Evolutionary conservation across 2,113 vertebrate genomes (phyloP).

Genomic region (Tragelaphus buxtoni): DNA sequence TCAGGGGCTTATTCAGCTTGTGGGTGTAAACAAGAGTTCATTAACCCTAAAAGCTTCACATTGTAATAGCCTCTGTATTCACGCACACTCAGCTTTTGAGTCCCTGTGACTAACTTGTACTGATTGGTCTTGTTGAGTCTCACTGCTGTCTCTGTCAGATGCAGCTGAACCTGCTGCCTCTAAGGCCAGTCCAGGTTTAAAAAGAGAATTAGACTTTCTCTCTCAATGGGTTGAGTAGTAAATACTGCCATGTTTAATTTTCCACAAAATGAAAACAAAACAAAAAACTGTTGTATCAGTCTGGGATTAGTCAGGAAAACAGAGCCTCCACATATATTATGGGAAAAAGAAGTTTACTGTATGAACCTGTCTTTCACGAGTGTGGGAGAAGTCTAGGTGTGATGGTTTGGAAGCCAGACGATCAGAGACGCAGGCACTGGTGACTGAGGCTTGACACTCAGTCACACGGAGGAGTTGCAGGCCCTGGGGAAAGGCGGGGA

Average conservation of each 20-base stretch:
- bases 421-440: neutral
- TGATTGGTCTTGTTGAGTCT: neutral
- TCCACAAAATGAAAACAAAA: neutral
- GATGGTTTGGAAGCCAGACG: neutral
- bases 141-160: neutral
- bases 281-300: neutral
- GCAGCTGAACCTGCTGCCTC: neutral
- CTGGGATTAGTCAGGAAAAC: neutral
- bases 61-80: neutral
- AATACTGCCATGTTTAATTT: neutral
- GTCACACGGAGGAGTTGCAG: neutral
- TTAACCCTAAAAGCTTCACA: neutral
- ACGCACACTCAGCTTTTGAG: neutral
- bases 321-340: neutral
- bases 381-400: neutral
- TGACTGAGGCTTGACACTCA: neutral
- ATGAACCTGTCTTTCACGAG: neutral
- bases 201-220: neutral
- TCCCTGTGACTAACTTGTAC: neutral
- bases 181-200: neutral
- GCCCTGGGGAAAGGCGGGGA: neutral
- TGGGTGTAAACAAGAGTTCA: neutral
- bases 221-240: neutral
- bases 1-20: neutral
- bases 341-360: neutral